Evolutionary conservation across 2,113 vertebrate species (phyloP), one percentile per base, ranked within the genome.

Genomic region (Mixornis gularis): DNA sequence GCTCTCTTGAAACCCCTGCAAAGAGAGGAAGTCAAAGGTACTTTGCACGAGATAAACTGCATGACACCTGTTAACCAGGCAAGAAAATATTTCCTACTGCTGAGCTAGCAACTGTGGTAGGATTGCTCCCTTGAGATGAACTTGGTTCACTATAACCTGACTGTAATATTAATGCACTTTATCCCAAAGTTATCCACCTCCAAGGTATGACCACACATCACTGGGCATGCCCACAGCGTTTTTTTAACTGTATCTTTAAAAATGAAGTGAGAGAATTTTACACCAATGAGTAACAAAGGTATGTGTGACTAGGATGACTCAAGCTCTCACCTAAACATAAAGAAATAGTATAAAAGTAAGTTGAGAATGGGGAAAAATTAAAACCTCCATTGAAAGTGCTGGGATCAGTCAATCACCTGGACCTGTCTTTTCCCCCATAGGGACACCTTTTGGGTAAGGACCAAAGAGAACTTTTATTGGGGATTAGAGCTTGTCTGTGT

Each of bases 321-420:
- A 44, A 53, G 38, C 6, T 62, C 13, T 59, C 48, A 26, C 21
- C 17, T 53, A 53, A 32, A 36, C 10, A 32, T 53, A 71, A 60
- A 20, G 12, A 62, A 71, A 44, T 26, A 44, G 10, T 8, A 26
- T 21, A 36, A 43, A 62, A 52, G 1, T 21, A 44, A 32, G 20
- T 13, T 62, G 46, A 44, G 38, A 71, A 36, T 53, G 13, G 10
- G 56, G 10, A 44, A 44, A 71, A 53, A 8, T 8, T 70, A 44
- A 36, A 44, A 8, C 10, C 10, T 82, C 17, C 17, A 21, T 21
- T 2, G 0, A 32, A 44, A 36, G 2, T 11, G 1, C 56, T 71
- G 26, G 7, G 21, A 36, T 62, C 17, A 44, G 32, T 38, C 0
- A 1, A 30, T 7, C 13, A 25, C 11, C 38, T 62, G 32, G 44